Evolutionary conservation across 2,888 invertebrate genomes (phyloP).

Genomic region (Meganola albula): DNA sequence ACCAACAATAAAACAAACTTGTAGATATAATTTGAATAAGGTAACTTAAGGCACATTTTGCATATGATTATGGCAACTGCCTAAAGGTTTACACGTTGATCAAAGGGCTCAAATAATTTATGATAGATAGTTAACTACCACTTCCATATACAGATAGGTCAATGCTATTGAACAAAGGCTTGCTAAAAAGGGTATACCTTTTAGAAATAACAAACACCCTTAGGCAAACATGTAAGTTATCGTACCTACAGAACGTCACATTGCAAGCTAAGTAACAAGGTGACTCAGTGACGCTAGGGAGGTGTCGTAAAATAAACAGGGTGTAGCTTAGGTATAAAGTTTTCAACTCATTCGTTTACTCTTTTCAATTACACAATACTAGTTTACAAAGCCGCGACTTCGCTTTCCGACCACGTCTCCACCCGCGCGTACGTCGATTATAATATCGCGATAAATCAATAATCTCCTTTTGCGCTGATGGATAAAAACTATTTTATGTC

Average conservation of each 20-base stretch:
- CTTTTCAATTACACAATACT: slow-evolving; percentile 26
- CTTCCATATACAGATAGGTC: not conserved
- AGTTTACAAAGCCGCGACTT: too few species aligned
- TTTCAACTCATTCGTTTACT: slow-evolving; percentile 28
- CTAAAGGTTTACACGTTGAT: not conserved
- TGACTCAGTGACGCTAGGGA: slow-evolving; percentile 29
- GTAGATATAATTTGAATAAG: too few species aligned
- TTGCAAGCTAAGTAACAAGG: slow-evolving; percentile 8
- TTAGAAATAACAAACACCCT: slow-evolving; percentile 1
- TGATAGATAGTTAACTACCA: not conserved
- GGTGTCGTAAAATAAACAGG: slow-evolving; percentile 33
- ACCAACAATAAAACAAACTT: too few species aligned
- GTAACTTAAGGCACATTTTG: too few species aligned
- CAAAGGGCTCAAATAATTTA: not conserved
- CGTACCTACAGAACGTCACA: slow-evolving; percentile 13
- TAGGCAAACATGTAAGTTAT: slow-evolving; percentile 18
- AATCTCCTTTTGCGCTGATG: too few species aligned
- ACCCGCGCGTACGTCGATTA: too few species aligned
- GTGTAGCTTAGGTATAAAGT: slow-evolving; percentile 29
- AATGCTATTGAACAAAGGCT: not conserved
- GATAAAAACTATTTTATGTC: too few species aligned
- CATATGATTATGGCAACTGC: too few species aligned
- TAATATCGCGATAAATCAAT: too few species aligned
- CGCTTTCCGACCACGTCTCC: too few species aligned
- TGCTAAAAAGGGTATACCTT: not conserved